Evolutionary conservation across 2,113 vertebrate species (phyloP).

Genomic region (Paramormyrops kingsleyae): DNA sequence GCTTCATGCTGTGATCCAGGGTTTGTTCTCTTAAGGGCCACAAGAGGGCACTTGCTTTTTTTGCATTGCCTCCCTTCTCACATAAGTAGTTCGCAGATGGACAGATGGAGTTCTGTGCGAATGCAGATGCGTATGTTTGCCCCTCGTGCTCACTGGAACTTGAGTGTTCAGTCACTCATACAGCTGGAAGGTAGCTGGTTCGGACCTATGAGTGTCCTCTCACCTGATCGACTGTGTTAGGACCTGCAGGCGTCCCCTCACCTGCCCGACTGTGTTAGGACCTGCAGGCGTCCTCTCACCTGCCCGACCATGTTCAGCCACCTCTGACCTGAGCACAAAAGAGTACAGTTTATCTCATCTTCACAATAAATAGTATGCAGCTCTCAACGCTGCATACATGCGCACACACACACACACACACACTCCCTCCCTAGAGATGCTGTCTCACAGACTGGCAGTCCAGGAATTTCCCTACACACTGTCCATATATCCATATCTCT

Average conservation of each 20-base stretch:
- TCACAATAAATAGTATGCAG: not conserved
- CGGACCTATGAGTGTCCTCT: not conserved
- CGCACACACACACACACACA: not conserved
- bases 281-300: constrained; percentile 25
- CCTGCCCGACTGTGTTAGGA: constrained; percentile 25
- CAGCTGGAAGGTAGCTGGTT: not conserved
- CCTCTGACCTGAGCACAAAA: constrained; percentile 22
- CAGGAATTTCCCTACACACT: not conserved
- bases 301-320: constrained; percentile 5
- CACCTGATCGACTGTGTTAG: not conserved
- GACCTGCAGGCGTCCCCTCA: not conserved
- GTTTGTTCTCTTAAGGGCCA: not conserved
- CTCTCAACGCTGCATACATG: not conserved
- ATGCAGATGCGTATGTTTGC: not conserved
- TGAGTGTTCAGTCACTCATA: not conserved
- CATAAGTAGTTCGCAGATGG: not conserved
- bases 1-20: not conserved
- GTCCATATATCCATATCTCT: not conserved
- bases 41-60: constrained; percentile 1
- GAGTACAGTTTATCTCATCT: not conserved
- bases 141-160: not conserved
- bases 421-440: not conserved
- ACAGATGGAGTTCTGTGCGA: not conserved
- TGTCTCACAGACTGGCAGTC: not conserved
- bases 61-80: not conserved